Evolutionary conservation across 2,797 vertebrate species (phyloP), one percentile per base, ranked within the genome.

Genomic region (Muscicapa striata): DNA sequence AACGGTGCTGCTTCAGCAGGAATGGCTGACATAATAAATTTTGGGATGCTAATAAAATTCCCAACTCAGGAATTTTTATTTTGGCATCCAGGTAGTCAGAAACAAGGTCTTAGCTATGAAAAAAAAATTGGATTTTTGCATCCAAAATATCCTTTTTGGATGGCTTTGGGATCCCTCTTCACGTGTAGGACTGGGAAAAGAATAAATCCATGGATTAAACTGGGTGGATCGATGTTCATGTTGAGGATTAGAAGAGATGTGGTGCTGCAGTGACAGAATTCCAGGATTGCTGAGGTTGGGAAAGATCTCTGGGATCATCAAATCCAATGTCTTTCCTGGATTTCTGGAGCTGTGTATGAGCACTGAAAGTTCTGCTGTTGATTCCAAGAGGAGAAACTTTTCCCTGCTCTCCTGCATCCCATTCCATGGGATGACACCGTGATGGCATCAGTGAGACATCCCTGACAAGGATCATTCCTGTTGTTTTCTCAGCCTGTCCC

Each of bases 121-220:
- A 2, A 32, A 32, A 68, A 40, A 13, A 3, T 5, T 17, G 46
- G 32, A 41, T 52, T 3, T 85, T 88, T 49, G 19, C 15, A 30
- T 8, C 1, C 6, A n/a, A 41, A 52, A 74, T 17, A 4, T 16
- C 77, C 29, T 18, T 43, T 43, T 18, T 43, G 52, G 29, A 6
- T 55, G 55, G 6, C 49, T 68, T 79, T 40, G 59, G 29, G 67
- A 48, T 49, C 0, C 3, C 3, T 41, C 24, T 55, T 32, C n/a
- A 1, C 2, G 20, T 23, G 15, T 7, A 40, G 49, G 49, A 9
- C 23, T n/a, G 18, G 11, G 29, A 58, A 58, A 89, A 73, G 26
- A 38, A 46, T 24, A 24, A 82, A 73, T 57, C 13, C 1, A 0
- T 8, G 9, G 29, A 18, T 29, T 32, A 1, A 30, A 49, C 3